Base-by-base conservation (phyloP, 2,113 vertebrate species). In the Barnardius zonarius region DNA sequence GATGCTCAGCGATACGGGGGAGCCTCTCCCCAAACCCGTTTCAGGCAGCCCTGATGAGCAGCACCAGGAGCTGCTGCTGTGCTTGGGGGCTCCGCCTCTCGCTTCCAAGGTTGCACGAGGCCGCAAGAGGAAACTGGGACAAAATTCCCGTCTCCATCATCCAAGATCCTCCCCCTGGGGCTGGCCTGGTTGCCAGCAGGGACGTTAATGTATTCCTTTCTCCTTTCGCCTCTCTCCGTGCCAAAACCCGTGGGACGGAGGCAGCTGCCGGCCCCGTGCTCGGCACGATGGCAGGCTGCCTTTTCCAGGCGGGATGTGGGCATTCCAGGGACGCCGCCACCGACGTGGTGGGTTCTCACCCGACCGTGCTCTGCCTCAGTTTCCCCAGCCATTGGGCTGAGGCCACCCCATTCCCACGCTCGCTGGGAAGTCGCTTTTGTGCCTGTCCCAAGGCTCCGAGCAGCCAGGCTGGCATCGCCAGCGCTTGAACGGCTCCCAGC, bases 241-340 rank as follows among this genome's bases (percentile, higher is more conserved):
- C 78, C 78, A 83, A 68, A 81, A 73, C 12, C 62, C 13, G 0
- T 28, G 2, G 59, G 76, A 24, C 0, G 2, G 78, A 49, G 41
- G 61, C 46, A 13, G 35, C 81, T 66, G 54, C 81, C 1, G 0
- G 73, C 59, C 23, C 63, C 3, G 5, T 27, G 35, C 52, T 68
- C 2, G 1, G 35, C 20, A 2, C 2, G 0, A 8, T 75, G 83
- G n/a, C 57, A 37, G 35, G 6, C 76, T 62, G 48, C 28, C 17
- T 59, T 64, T 48, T 43, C 13, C 0, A 0, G 41, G 28, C 44
- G 13, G 52, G 33, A 31, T 11, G 5, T 0, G 1, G 73, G 44
- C 1, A 0, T 80, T 86, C 1, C 13, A 22, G 69, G 61, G 64
- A 54, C 19, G 11, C 9, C 0, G 43, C n/a, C 62, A 39, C 46